phyloP scores from a whole-genome alignment of 2,113 vertebrate species.

The Sinocyclocheilus anshuiensis region DNA sequence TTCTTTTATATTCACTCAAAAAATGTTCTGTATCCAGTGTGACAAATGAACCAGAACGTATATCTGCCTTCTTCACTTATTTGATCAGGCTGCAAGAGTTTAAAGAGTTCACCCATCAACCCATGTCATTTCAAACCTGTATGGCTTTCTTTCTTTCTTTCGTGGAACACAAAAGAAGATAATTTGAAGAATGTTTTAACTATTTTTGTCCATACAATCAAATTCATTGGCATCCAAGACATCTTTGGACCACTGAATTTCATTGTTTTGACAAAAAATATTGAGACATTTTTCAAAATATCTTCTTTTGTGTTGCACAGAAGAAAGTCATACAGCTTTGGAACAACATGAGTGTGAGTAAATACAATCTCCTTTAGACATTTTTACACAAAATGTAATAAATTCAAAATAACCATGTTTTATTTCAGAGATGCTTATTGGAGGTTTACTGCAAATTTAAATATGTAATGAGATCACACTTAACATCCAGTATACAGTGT shows the following conservation, averaged over 20 bases:
- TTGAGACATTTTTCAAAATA: neutral
- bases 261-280: neutral
- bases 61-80: neutral
- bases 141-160: neutral
- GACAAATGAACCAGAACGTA: neutral
- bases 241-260: neutral
- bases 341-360: neutral
- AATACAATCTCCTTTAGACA: neutral
- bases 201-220: neutral
- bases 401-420: too few relatives aligned
- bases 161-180: neutral
- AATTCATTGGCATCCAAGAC: neutral
- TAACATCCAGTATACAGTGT: neutral
- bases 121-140: neutral
- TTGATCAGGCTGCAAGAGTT: neutral
- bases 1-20: neutral
- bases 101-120: neutral
- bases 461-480: neutral
- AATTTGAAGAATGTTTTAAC: neutral
- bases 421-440: neutral
- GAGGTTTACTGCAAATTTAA: neutral
- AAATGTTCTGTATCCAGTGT: neutral
- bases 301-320: neutral
- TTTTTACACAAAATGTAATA: too few relatives aligned
- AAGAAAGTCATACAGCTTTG: neutral